A percentile compares a stretch with the other conserved stretches of the same genome.
phyloP scores from a whole-genome alignment of 2,797 vertebrate species.

The Anniella stebbinsi region DNA sequence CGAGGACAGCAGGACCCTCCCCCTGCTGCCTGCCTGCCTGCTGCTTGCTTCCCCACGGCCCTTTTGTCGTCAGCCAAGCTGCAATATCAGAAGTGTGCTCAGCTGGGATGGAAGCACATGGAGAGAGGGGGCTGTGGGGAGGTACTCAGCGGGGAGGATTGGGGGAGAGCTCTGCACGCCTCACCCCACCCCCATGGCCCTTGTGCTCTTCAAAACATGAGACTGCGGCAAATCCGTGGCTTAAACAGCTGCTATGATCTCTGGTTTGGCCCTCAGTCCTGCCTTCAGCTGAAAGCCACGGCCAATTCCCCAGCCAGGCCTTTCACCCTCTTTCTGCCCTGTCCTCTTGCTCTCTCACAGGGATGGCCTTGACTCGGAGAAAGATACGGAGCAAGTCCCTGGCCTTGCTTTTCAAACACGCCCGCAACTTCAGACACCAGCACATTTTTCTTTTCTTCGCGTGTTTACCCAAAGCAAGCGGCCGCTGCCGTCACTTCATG shows the following conservation, averaged over 20 bases:
- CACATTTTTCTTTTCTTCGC: not conserved
- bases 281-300: not conserved
- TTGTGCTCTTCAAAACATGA: not conserved
- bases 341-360: no score
- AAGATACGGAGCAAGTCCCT: not conserved
- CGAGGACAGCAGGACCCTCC: no score
- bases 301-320: not conserved
- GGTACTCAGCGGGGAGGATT: not conserved
- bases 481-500: not conserved
- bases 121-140: no score
- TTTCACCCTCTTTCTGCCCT: not conserved
- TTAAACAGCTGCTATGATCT: not conserved
- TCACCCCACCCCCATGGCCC: no score
- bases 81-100: not conserved
- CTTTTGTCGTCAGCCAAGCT: not conserved
- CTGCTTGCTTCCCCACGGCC: not conserved
- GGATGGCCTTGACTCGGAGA: not conserved
- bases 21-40: not conserved
- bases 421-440: not conserved
- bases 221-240: not conserved
- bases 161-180: not conserved
- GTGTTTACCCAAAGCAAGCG: not conserved
- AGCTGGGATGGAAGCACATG: not conserved
- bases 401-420: not conserved
- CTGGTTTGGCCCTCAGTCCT: not conserved